phyloP scores from a whole-genome alignment of 2,888 invertebrate species.

The Hedya salicella region DNA sequence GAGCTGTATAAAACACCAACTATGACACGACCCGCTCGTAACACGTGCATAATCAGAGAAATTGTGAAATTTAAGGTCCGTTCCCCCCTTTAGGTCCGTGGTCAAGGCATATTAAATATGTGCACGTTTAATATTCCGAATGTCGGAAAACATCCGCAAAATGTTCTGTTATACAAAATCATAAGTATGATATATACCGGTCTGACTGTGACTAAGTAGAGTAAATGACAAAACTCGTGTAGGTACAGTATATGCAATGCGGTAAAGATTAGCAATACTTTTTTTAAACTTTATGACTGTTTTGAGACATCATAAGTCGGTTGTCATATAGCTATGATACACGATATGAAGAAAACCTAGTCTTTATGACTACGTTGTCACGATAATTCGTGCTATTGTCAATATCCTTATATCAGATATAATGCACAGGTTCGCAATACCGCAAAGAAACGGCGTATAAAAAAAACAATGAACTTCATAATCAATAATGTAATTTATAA shows the following conservation, averaged over 20 bases:
- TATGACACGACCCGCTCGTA: conserved; percentile 13
- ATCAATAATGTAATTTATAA: too few relatives aligned
- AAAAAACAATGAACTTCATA: too few relatives aligned
- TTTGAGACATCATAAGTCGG: neutral
- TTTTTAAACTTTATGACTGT: neutral
- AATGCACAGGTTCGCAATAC: neutral
- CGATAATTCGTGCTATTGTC: conserved; percentile 13
- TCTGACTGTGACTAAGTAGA: too few relatives aligned
- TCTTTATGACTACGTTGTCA: conserved; percentile 13
- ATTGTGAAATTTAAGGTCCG: neutral
- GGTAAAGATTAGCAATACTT: too few relatives aligned
- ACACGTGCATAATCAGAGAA: neutral
- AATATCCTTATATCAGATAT: neutral
- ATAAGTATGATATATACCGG: too few relatives aligned
- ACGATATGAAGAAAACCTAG: neutral
- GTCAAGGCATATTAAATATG: neutral
- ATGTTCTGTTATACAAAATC: neutral
- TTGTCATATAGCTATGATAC: neutral
- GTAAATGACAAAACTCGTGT: too few relatives aligned
- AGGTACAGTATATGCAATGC: too few relatives aligned
- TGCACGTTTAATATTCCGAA: neutral
- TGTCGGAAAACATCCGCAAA: neutral
- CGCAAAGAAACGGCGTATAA: neutral
- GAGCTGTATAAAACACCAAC: conserved; percentile 14
- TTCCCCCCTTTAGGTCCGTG: neutral